Evolutionary conservation across 1,140 invertebrate species (phyloP), one percentile per base, ranked within the genome.

Genomic region (Aphaenogaster ashmeadi): DNA sequence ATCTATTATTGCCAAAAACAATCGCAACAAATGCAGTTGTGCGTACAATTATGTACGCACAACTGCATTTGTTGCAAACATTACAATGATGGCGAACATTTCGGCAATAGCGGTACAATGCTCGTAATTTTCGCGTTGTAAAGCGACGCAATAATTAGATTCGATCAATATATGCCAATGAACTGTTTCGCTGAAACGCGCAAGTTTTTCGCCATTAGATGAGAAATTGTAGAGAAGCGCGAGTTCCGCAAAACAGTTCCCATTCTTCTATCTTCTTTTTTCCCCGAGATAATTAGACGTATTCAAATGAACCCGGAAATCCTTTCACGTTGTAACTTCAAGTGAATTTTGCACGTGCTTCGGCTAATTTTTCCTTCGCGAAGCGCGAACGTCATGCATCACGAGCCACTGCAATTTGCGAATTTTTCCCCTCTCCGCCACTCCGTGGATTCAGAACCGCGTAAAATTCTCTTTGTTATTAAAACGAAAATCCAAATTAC

Each of bases 281-380:
- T 62, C 27, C 15, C 27, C 27, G 27, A 36, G 80, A 47, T 84
- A 84, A 84, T 84, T 84, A 75, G 69, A 62, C 33, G 67, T 27
- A 75, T 84, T 84, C 41, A 84, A 75, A 84, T 84, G 69, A 84
- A 75, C 69, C 54, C 38, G 52, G 80, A 72, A 74, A 83, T 83
- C 38, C 69, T 74, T 41, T 83, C 80, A 41, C 52, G 41, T 21
- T 60, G 69, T 64, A 84, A 84, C 54, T 58, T 62, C 69, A 60
- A 72, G 33, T 36, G 54, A 33, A 60, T 84, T 47, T 60, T 64
- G 69, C 66, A 62, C 67, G 67, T 74, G 67, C 67, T 83, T 84
- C 9, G 54, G 67, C 33, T 75, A 84, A 84, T 84, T 84, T 84
- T 60, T 84, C n/a, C 38, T 84, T 47, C 13, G 41, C 41, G 3